Conservation (phyloP, 2,888 invertebrate species). For the Apocheima hispidaria region DNA sequence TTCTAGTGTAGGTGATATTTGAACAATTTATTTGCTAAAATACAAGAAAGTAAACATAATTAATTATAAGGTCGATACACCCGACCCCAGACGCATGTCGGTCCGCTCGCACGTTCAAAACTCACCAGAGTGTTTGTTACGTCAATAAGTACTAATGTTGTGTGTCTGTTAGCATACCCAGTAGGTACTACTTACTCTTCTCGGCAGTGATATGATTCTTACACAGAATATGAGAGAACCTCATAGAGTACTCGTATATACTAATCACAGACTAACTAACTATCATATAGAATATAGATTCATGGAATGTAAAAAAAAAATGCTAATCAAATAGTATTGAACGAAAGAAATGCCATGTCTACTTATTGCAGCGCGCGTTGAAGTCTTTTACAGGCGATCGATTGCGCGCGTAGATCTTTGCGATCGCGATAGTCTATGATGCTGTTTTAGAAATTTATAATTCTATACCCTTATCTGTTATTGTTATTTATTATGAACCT, state of each 20-base stretch:
- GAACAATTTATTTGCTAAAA: slow-evolving; percentile 30
- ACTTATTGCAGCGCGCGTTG: no score
- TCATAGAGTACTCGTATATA: background rate
- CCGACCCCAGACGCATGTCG: slow-evolving; percentile 16
- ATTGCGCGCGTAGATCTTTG: no score
- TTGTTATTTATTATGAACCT: no score
- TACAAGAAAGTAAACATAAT: slow-evolving; percentile 32
- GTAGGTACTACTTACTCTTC: background rate
- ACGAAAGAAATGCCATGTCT: no score
- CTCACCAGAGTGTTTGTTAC: background rate
- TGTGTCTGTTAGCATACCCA: background rate
- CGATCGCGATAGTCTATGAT: no score
- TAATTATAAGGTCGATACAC: slow-evolving; percentile 38
- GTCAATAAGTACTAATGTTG: background rate
- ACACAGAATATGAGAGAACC: background rate
- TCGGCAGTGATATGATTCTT: background rate
- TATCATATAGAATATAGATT: no score
- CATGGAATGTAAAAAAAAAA: no score
- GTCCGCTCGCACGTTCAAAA: background rate
- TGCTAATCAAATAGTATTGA: no score
- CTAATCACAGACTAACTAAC: no score
- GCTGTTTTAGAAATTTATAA: no score
- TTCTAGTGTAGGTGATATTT: slow-evolving; percentile 3
- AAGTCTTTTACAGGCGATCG: no score
- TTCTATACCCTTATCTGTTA: no score